These are phyloP conservation scores for Oncorhynchus keta DNA, from an alignment of 2,113 vertebrate species.

Conservation along the genomic window DNA sequence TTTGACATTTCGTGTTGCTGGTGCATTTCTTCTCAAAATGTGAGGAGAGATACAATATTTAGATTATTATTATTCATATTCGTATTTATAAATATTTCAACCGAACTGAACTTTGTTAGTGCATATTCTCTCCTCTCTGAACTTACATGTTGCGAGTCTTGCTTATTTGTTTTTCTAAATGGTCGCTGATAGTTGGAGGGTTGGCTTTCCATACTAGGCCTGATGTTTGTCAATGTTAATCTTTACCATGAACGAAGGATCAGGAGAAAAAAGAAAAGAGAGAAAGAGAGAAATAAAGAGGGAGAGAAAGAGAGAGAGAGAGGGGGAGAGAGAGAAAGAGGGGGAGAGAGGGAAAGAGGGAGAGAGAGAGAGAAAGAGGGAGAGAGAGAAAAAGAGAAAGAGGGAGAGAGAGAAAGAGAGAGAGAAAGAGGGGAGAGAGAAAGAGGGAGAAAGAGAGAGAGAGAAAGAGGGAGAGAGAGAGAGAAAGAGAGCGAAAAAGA, in stretches of 20 bases:
- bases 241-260: slow-evolving; percentile 3
- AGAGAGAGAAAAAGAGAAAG: too few species aligned
- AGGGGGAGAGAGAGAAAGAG: too few species aligned
- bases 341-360: neutral
- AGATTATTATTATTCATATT: too few species aligned
- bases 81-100: neutral
- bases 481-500: too few species aligned
- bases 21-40: neutral
- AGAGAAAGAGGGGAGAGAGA: neutral
- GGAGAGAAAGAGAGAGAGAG: too few species aligned
- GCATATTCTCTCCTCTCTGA: too few species aligned
- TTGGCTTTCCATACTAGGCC: neutral
- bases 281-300: too few species aligned
- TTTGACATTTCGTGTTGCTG: neutral
- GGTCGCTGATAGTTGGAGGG: neutral
- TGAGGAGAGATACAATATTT: neutral
- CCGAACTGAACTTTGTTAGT: neutral
- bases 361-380: neutral
- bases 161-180: neutral
- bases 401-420: neutral
- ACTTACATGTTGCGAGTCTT: too few species aligned
- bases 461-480: rapidly evolving
- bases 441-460: too few species aligned
- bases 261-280: neutral
- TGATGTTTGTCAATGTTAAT: slow-evolving; percentile 17